Conservation (phyloP, 2,888 invertebrate genomes). For the Apamea crenata region DNA sequence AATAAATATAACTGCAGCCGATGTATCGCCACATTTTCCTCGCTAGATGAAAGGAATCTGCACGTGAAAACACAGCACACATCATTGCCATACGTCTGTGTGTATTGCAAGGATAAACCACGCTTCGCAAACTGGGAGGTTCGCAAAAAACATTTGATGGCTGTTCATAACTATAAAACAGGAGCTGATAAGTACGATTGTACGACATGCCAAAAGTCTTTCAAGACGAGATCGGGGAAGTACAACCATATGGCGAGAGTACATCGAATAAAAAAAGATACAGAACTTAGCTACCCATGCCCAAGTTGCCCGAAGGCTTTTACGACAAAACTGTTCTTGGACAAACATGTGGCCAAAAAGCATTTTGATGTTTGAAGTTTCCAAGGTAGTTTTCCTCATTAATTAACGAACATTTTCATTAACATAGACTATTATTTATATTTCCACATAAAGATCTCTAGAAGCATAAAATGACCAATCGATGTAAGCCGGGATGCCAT, state of each 20-base stretch:
- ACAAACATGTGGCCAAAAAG: slow-evolving; percentile 89
- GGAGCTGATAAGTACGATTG: slow-evolving; percentile 87
- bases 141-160: slow-evolving; percentile 84
- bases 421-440: slow-evolving; percentile 16
- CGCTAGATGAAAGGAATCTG: slow-evolving; percentile 82
- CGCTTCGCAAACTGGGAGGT: slow-evolving; percentile 87
- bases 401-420: slow-evolving; percentile 4
- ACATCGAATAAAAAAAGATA: slow-evolving; percentile 85
- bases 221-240: slow-evolving; percentile 86
- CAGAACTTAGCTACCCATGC: slow-evolving; percentile 87
- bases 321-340: slow-evolving; percentile 89
- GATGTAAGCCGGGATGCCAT: slow-evolving; percentile 16
- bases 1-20: slow-evolving; percentile 86
- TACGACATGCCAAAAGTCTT: slow-evolving; percentile 84
- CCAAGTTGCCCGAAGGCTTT: slow-evolving; percentile 89
- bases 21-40: slow-evolving; percentile 85
- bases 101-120: slow-evolving; percentile 86
- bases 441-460: slow-evolving; percentile 23
- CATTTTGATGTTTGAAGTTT: slow-evolving; percentile 83
- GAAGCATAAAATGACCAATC: slow-evolving; percentile 18
- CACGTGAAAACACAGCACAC: slow-evolving; percentile 87
- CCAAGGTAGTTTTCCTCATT: slow-evolving; percentile 22
- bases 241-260: slow-evolving; percentile 87
- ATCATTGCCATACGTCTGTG: slow-evolving; percentile 84
- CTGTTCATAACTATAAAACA: slow-evolving; percentile 85